Base-by-base conservation (phyloP, 2,797 vertebrate genomes). In the Paramormyrops hopkinsi region DNA sequence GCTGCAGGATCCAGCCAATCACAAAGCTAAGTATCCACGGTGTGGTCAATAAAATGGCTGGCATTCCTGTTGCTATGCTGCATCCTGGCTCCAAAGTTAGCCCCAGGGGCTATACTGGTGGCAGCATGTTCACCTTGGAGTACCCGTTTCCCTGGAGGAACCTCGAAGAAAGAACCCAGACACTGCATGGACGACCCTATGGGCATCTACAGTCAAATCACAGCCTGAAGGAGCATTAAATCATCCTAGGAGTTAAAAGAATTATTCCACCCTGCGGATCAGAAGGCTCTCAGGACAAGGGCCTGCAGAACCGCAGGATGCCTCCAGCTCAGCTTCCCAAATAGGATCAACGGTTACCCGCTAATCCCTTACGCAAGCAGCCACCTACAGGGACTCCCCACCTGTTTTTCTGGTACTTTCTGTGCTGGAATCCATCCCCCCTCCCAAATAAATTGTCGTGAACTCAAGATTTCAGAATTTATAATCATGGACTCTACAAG, bases 1-100 rank as follows among this genome's bases (percentile, higher is more conserved):
- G 76, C 76, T 82, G 76, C 76, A 82, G 41, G 7, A 22, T 82
- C 41, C 76, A 79, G 73, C 73, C 73, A 79, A 79, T 79, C 73
- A 44, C 3, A 0, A 6, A 73, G 5, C 41, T 41, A 79, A n/a
- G 73, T 8, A 79, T 41, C 37, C 73, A n/a, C 2, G 7, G 41
- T 46, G 37, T 0, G 73, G 41, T 8, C 41, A 82, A 44, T 46
- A 44, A 82, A 44, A 46, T 8, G 17, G 2, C 41, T 46, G 76
- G 41, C 41, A 82, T 82, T 79, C 37, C 37, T 9, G 37, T 79
- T 79, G 41, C 73, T 79, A n/a, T 11, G 41, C 37, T 29, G 14
- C 73, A 79, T 46, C 73, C 19, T 11, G 14, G 73, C 73, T 41
- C 9, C 19, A 19, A 82, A 46, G 41, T 6, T 7, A n/a, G 76